Evolutionary conservation across 1,140 invertebrate species (phyloP).

Genomic region (Ptiloglossa arizonensis): DNA sequence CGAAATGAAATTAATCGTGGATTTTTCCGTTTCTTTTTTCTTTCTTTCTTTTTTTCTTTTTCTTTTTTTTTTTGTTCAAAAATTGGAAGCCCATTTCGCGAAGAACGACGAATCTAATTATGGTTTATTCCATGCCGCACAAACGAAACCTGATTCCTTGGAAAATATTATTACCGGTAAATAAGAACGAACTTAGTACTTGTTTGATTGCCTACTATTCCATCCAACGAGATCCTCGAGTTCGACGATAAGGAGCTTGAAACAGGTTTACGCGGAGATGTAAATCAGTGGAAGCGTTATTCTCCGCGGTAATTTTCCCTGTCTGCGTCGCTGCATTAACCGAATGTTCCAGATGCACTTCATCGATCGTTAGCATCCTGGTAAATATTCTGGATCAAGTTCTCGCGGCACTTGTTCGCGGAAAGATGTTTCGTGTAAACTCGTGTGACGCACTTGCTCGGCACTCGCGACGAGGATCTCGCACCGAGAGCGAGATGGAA

Average conservation of each 20-base stretch:
- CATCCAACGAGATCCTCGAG: not conserved
- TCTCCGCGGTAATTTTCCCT: slow-evolving; percentile 16
- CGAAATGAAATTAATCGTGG: not conserved
- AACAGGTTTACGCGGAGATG: not conserved
- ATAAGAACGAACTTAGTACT: not conserved
- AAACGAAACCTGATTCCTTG: no score
- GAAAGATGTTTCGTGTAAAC: no score
- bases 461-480: no score
- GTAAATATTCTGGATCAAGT: slow-evolving; percentile 34
- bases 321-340: slow-evolving; percentile 27
- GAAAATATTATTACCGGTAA: not conserved
- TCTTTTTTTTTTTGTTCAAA: no score
- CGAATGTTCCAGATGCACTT: slow-evolving; percentile 31
- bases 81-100: no score
- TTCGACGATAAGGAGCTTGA: not conserved
- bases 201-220: no score
- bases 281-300: slow-evolving; percentile 25
- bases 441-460: no score
- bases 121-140: no score
- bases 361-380: slow-evolving; percentile 24
- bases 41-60: no score
- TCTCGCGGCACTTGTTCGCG: no score
- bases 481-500: no score
- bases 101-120: no score
- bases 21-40: not conserved